phyloP scores from a whole-genome alignment of 2,797 vertebrate species.

The Cyprinella venusta region DNA sequence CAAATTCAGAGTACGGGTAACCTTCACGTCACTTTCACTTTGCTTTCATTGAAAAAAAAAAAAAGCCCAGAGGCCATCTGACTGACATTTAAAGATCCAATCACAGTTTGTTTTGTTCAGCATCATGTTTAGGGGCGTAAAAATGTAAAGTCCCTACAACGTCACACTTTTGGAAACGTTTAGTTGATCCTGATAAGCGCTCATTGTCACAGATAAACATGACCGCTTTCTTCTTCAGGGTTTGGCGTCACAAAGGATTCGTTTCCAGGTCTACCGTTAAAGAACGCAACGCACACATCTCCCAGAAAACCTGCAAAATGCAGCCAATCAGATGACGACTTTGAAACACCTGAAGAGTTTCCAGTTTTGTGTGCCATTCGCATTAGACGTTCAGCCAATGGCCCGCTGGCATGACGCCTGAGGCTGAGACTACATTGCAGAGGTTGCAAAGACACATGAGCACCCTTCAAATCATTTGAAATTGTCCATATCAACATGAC shows the following conservation, averaged over 20 bases:
- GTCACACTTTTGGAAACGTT: not conserved
- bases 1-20: too few species aligned
- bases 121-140: not conserved
- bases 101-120: not conserved
- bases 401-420: not conserved
- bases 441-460: not conserved
- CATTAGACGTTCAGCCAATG: not conserved
- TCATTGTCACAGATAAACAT: not conserved
- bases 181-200: not conserved
- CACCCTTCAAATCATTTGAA: not conserved
- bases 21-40: not conserved
- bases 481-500: not conserved
- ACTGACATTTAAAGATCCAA: not conserved
- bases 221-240: too few species aligned
- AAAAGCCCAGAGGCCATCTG: not conserved
- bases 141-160: not conserved
- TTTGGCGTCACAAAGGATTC: not conserved
- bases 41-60: not conserved
- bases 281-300: not conserved
- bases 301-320: not conserved
- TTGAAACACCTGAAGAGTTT: not conserved
- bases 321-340: too few species aligned
- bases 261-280: not conserved
- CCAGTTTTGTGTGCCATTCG: not conserved
- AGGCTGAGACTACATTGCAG: not conserved